phyloP scores from a whole-genome alignment of 2,797 vertebrate species.

The Channa striata region DNA sequence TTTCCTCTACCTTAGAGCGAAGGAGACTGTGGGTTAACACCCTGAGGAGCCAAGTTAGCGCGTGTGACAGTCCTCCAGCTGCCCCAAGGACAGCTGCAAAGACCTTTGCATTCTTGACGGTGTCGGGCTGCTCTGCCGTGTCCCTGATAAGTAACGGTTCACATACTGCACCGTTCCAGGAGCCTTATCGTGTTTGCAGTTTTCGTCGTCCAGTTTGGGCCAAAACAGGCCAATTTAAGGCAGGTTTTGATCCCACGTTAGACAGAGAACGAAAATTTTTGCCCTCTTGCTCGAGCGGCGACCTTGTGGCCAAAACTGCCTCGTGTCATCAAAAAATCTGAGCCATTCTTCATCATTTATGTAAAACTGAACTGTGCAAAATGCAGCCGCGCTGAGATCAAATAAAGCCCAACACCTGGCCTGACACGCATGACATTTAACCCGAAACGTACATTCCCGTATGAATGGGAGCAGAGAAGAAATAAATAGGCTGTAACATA shows the following conservation, averaged over 20 bases:
- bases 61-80: constrained; percentile 65
- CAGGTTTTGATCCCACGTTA: constrained; percentile 26
- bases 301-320: constrained; percentile 31
- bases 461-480: constrained; percentile 78
- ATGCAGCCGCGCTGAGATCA: constrained; percentile 72
- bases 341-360: constrained; percentile 55
- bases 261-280: too few relatives aligned
- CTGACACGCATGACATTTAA: constrained; percentile 76
- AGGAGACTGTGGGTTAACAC: constrained; percentile 40
- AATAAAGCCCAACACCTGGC: constrained; percentile 73
- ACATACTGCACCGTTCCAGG: constrained; percentile 13
- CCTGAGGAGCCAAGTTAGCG: constrained; percentile 42
- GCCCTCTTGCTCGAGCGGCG: constrained; percentile 14
- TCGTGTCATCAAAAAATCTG: constrained; percentile 59
- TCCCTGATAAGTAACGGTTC: constrained; percentile 33
- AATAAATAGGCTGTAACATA: constrained; percentile 83
- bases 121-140: constrained; percentile 42
- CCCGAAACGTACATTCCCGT: constrained; percentile 67
- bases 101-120: constrained; percentile 61
- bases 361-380: constrained; percentile 80
- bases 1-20: constrained; percentile 37
- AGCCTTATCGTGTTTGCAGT: constrained; percentile 21
- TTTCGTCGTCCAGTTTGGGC: constrained; percentile 25
- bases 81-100: constrained; percentile 75
- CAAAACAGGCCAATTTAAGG: constrained; percentile 20